Evolutionary conservation across 2,113 vertebrate genomes (phyloP).

Genomic region (Dendrocopos noguchii): DNA sequence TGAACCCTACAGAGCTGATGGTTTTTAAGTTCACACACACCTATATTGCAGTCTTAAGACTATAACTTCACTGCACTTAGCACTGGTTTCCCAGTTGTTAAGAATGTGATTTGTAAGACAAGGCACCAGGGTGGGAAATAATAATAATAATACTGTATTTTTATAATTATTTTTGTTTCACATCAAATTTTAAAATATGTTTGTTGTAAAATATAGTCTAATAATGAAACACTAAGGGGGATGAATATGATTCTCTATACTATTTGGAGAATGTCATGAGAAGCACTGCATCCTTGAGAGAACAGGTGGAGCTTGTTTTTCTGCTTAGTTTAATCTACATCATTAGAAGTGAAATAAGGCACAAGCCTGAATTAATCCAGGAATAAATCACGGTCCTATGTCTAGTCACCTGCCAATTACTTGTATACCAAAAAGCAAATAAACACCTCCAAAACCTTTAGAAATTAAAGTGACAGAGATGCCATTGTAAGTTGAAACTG

Average conservation of each 20-base stretch:
- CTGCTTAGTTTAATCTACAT: conserved; percentile 49
- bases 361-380: conserved; percentile 48
- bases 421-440: conserved; percentile 26
- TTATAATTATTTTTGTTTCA: background rate
- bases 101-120: fast-evolving
- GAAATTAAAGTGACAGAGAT: conserved; percentile 42
- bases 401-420: conserved; percentile 54
- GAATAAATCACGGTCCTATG: conserved; percentile 40
- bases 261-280: conserved; percentile 39
- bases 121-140: background rate
- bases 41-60: background rate
- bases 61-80: background rate
- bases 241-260: background rate
- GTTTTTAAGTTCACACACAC: background rate
- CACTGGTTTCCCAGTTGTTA: background rate
- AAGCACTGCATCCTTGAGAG: conserved; percentile 14
- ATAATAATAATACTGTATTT: background rate
- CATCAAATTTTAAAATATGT: background rate
- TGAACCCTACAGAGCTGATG: background rate
- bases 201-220: background rate
- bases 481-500: conserved; percentile 38
- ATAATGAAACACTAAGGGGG: background rate
- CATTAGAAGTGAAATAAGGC: conserved; percentile 51
- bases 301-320: background rate
- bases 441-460: background rate